Evolutionary conservation across 2,888 invertebrate species (phyloP), one percentile per base, ranked within the genome.

Genomic region (Dolichopus griseipennis): DNA sequence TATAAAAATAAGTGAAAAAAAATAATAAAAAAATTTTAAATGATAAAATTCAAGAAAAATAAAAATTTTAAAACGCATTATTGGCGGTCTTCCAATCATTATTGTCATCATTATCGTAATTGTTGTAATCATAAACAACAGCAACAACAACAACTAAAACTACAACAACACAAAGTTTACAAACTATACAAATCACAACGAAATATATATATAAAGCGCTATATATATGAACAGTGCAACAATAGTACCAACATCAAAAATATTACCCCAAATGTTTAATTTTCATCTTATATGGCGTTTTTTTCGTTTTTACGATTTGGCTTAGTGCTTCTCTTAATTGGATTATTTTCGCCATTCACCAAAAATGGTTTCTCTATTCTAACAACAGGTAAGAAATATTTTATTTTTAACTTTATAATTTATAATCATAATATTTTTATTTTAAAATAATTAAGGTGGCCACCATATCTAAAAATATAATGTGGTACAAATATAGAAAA

Each of bases 251-350:
- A 43, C 22, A 43, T 68, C 61, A 68, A 69, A 63, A 27, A 27
- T 27, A 69, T 67, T 22, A 67, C 70, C 79, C 85, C 87, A 87
- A 87, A 88, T 88, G 88, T 85, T 84, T 85, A 84, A 84, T 85
- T 85, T 87, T 87, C 66, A 86, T 88, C 73, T 73, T 75, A 86
- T 88, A 89, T 90, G 89, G 90, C 90, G 88, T 85, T 88, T 85
- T 86, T 86, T 87, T 86, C 87, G 85, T 85, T 76, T 75, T 73
- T 87, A 85, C 87, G 86, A 85, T 85, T 88, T 86, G 83, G 83
- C 83, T 85, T 85, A 83, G 82, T 85, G 83, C 83, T 84, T 83
- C 80, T 85, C 83, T 82, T 86, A 75, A 78, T 79, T 76, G 78
- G 75, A 75, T 76, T 78, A 70, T 73, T 77, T 73, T 74, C 75